Conservation (phyloP, 2,888 invertebrate species). For the Ichneumoninae sp. region DNA sequence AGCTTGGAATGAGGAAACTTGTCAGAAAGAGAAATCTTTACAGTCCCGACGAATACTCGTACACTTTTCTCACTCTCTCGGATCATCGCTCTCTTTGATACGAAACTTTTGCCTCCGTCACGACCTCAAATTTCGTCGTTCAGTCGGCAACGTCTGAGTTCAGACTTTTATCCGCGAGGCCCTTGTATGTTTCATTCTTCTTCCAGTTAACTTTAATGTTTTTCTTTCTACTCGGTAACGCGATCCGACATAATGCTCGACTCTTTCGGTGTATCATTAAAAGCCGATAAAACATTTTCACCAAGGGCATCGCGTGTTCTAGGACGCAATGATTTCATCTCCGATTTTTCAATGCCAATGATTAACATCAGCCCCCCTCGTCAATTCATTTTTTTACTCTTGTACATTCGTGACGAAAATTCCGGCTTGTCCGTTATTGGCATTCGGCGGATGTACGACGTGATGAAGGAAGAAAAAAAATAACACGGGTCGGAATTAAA, state of each 20-base stretch:
- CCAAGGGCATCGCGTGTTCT: neutral
- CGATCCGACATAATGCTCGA: neutral
- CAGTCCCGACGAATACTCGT: conserved; percentile 10
- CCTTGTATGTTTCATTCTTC: neutral
- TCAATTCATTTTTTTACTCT: neutral
- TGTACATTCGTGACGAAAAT: conserved; percentile 32
- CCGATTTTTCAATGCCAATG: neutral
- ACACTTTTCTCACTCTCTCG: neutral
- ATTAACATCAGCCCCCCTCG: neutral
- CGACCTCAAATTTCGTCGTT: conserved; percentile 21
- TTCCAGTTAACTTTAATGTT: neutral
- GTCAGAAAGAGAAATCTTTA: conserved; percentile 46
- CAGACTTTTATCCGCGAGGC: conserved; percentile 9
- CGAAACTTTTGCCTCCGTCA: conserved; percentile 32
- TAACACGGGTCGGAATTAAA: neutral
- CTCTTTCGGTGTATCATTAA: neutral
- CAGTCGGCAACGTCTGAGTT: neutral
- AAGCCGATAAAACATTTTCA: neutral
- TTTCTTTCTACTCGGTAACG: neutral
- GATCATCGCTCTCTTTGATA: conserved; percentile 22
- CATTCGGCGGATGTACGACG: conserved; percentile 17
- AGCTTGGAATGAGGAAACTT: conserved; percentile 26
- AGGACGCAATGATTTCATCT: neutral
- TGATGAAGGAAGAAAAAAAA: conserved; percentile 5
- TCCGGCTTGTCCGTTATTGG: conserved; percentile 32